Evolutionary conservation across 2,797 vertebrate genomes (phyloP).

Genomic region (Falco cherrug): DNA sequence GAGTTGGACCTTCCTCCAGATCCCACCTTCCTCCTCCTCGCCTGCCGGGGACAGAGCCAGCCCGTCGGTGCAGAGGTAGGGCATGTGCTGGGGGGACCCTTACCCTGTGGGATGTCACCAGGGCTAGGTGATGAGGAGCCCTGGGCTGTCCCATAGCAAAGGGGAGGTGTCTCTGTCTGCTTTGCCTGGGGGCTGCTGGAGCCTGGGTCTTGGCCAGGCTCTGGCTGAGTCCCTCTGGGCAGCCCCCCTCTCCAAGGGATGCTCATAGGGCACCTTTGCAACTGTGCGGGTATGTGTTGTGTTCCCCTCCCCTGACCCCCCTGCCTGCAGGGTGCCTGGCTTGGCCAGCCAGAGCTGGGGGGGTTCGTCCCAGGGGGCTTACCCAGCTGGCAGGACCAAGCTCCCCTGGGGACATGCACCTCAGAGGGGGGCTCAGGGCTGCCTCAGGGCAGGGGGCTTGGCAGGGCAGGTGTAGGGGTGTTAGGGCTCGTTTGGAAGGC

Average conservation of each 20-base stretch:
- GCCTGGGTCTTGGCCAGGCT: background rate
- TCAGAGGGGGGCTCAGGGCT: background rate
- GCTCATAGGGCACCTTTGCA: background rate
- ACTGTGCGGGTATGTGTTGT: background rate
- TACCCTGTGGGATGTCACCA: background rate
- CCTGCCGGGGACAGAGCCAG: background rate
- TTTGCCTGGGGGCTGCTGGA: background rate
- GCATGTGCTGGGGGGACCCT: background rate
- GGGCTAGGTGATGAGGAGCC: background rate
- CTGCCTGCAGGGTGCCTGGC: background rate
- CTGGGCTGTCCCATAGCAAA: background rate
- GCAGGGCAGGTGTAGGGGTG: background rate
- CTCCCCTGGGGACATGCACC: fast-evolving
- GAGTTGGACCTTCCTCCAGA: background rate
- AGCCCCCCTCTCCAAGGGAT: background rate
- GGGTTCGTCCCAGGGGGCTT: background rate
- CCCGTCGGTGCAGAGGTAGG: background rate
- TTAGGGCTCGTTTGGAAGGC: fast-evolving
- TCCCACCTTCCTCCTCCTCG: background rate
- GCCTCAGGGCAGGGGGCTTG: background rate
- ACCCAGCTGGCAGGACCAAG: background rate
- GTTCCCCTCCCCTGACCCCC: background rate
- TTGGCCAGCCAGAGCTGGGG: background rate
- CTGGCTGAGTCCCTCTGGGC: background rate
- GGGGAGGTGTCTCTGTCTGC: background rate